Evolutionary conservation across 2,888 invertebrate genomes (phyloP).

Genomic region (Perdita meconis): DNA sequence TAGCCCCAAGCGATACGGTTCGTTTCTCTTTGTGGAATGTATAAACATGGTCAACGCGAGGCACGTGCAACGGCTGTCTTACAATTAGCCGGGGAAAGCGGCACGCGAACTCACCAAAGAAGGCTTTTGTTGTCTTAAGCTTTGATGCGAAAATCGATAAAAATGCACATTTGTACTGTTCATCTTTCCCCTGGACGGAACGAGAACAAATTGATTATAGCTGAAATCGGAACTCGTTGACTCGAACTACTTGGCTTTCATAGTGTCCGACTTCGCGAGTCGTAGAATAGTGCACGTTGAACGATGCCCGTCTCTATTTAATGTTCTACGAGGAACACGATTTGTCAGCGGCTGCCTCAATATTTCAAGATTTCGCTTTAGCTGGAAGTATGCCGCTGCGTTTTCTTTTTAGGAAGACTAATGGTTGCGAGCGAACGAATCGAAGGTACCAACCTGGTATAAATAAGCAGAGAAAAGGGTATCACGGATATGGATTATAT

Average conservation of each 20-base stretch:
- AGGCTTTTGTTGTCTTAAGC: neutral
- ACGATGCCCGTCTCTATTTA: slow-evolving; percentile 11
- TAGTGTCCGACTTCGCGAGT: neutral
- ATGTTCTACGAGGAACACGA: neutral
- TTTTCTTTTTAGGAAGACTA: slow-evolving; percentile 9
- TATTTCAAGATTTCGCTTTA: slow-evolving; percentile 3
- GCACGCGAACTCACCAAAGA: neutral
- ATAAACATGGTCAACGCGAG: neutral
- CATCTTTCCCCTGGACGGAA: too few species aligned
- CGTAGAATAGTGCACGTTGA: neutral
- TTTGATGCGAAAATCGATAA: too few species aligned
- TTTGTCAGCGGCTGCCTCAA: neutral
- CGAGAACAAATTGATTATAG: neutral
- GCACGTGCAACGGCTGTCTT: too few species aligned
- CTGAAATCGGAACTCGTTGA: neutral
- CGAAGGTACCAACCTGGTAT: neutral
- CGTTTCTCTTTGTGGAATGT: neutral
- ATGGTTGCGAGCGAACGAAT: neutral
- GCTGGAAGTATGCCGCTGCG: neutral
- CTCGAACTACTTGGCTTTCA: neutral
- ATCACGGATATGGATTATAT: neutral
- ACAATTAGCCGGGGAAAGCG: neutral
- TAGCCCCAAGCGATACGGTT: neutral
- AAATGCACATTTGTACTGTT: neutral
- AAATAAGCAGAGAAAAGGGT: neutral